Conservation (phyloP, 2,113 vertebrate species). For the Gobio gobio region DNA sequence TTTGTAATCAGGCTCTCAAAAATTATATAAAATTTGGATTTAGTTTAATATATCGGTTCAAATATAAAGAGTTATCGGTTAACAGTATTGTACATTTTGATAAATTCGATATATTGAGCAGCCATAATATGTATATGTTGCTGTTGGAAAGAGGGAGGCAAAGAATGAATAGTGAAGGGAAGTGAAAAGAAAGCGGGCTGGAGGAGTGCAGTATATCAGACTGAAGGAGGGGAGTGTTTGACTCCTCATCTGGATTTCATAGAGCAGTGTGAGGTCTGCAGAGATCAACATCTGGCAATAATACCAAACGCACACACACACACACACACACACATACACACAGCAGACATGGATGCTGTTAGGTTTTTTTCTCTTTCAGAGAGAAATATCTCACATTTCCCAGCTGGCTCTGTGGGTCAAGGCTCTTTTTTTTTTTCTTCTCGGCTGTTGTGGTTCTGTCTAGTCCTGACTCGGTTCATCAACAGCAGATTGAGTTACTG, state of each 20-base stretch:
- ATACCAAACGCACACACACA: constrained; percentile 7
- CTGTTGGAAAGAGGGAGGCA: background rate
- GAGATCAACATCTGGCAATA: constrained; percentile 43
- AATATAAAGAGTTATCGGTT: no score
- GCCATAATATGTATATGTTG: no score
- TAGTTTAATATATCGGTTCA: no score
- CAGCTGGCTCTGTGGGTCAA: constrained; percentile 5
- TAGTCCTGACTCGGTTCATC: background rate
- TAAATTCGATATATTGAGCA: no score
- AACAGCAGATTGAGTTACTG: background rate
- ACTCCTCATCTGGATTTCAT: constrained; percentile 36
- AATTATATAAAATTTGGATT: no score
- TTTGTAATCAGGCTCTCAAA: no score
- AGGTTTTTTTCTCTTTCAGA: no score
- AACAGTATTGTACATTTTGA: no score
- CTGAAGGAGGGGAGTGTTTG: background rate
- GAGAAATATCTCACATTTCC: constrained; percentile 25
- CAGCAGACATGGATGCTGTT: background rate
- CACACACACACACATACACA: background rate
- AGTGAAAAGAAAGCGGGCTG: background rate
- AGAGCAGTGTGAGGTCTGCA: constrained; percentile 30
- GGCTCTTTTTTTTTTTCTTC: background rate
- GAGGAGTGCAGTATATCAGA: constrained; percentile 20
- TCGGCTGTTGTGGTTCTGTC: background rate
- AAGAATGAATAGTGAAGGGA: background rate